Conservation (phyloP, 1,140 invertebrate species). For the Druon quercuslanigerum region DNA sequence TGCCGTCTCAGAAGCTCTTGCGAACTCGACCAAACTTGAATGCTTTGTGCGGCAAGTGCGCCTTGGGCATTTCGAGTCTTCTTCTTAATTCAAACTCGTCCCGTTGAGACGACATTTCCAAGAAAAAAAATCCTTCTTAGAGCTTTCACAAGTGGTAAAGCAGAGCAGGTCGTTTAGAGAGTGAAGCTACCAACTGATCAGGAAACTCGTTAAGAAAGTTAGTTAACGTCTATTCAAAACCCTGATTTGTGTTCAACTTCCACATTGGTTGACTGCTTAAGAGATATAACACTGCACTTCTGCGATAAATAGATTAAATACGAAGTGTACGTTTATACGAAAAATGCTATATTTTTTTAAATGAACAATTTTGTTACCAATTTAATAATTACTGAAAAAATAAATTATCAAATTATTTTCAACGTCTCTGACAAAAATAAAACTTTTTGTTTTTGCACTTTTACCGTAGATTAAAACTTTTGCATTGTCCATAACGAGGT, state of each 20-base stretch:
- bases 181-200: constrained; percentile 42
- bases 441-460: too few species aligned
- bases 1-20: constrained; percentile 54
- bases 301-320: not conserved
- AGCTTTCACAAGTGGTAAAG: constrained; percentile 34
- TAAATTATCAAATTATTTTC: too few species aligned
- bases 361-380: too few species aligned
- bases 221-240: constrained; percentile 33
- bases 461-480: too few species aligned
- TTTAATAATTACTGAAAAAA: too few species aligned
- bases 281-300: not conserved
- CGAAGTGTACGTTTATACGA: not conserved
- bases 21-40: constrained; percentile 65
- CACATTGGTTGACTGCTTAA: not conserved
- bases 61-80: constrained; percentile 41
- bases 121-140: constrained; percentile 50
- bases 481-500: too few species aligned
- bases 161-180: constrained; percentile 18
- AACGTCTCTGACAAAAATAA: too few species aligned
- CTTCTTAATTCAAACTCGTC: constrained; percentile 60
- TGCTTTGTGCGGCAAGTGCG: constrained; percentile 63
- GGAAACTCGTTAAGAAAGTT: constrained; percentile 33
- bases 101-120: constrained; percentile 53
- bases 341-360: not conserved
- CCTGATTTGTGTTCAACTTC: constrained; percentile 35